These are phyloP conservation scores for Ochlodes sylvanus DNA, from an alignment of 2,888 invertebrate species.

Conservation along the genomic window DNA sequence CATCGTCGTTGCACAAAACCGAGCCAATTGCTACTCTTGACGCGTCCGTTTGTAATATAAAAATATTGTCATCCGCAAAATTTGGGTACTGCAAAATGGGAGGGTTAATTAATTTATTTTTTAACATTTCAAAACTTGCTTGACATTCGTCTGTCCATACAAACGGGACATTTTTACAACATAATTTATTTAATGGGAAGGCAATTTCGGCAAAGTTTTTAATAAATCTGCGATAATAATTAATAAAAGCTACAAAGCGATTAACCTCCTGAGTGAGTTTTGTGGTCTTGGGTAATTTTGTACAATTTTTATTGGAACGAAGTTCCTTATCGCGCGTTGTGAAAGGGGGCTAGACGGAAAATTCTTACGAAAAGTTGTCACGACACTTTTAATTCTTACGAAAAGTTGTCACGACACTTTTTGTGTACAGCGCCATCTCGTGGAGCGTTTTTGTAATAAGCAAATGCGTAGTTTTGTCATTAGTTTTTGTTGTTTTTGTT, in stretches of 20 bases:
- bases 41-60: slow-evolving; percentile 40
- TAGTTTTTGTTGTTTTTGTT: too few relatives aligned
- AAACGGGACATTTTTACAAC: slow-evolving; percentile 37
- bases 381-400: too few relatives aligned
- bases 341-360: too few relatives aligned
- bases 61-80: slow-evolving; percentile 37
- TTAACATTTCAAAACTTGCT: slow-evolving; percentile 39
- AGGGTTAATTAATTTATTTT: slow-evolving; percentile 29
- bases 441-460: too few relatives aligned
- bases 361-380: too few relatives aligned
- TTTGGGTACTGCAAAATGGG: slow-evolving; percentile 40
- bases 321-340: too few relatives aligned
- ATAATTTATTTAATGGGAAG: slow-evolving; percentile 39
- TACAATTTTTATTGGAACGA: not conserved
- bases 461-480: too few relatives aligned
- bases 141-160: slow-evolving; percentile 36
- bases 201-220: slow-evolving; percentile 30
- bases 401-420: too few relatives aligned
- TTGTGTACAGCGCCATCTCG: too few relatives aligned
- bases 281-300: slow-evolving; percentile 26
- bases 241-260: slow-evolving; percentile 28
- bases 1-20: slow-evolving; percentile 32
- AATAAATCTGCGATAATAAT: slow-evolving; percentile 34
- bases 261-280: slow-evolving; percentile 25
- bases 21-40: slow-evolving; percentile 35